Conservation (phyloP, 2,888 invertebrate genomes). For the Caenorhabditis sulstoni region DNA sequence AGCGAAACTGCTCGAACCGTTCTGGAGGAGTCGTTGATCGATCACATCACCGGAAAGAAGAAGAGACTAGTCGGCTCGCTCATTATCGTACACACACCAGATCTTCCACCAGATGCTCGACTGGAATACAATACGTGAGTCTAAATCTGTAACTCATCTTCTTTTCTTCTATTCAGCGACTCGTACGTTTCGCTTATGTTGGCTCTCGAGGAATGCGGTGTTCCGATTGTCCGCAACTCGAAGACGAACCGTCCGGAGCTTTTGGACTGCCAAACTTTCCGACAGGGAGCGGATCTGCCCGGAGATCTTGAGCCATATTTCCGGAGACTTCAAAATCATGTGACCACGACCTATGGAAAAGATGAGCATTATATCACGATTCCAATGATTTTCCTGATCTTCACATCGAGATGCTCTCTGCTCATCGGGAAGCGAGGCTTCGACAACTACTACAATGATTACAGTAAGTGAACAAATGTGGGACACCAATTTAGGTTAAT, state of each 20-base stretch:
- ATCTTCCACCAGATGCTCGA: too few species aligned
- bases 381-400: conserved; percentile 6
- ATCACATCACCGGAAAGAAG: background rate
- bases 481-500: background rate
- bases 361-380: too few species aligned
- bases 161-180: conserved; percentile 3
- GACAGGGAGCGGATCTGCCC: too few species aligned
- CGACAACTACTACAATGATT: conserved; percentile 5
- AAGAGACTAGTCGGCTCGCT: conserved; percentile 20
- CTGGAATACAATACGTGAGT: background rate
- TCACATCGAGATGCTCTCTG: conserved; percentile 6
- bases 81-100: too few species aligned
- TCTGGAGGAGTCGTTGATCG: background rate
- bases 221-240: too few species aligned
- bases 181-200: background rate
- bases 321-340: background rate
- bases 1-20: conserved; percentile 4
- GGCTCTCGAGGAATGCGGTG: too few species aligned
- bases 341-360: background rate
- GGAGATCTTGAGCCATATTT: too few species aligned
- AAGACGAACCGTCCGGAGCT: too few species aligned
- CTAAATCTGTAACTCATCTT: too few species aligned
- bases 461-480: conserved; percentile 11
- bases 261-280: too few species aligned
- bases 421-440: too few species aligned